Evolutionary conservation across 2,113 vertebrate genomes (phyloP).

Genomic region (Ctenomys sociabilis): DNA sequence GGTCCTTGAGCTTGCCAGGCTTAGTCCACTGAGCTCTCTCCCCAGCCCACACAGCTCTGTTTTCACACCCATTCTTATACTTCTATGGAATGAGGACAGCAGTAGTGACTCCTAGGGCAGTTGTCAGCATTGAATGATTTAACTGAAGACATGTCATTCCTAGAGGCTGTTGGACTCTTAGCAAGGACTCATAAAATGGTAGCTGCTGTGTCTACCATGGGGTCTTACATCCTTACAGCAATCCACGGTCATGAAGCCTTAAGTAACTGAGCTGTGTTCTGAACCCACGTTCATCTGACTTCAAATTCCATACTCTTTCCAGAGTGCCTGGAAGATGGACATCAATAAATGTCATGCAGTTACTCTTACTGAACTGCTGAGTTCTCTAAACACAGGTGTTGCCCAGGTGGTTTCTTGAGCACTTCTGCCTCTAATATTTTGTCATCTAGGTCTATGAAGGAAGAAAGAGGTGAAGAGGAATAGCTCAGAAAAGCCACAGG

Average conservation of each 20-base stretch:
- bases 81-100: background rate
- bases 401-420: background rate
- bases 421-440: conserved; percentile 21
- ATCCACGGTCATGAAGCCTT: background rate
- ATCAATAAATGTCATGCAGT: background rate
- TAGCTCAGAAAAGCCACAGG: background rate
- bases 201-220: background rate
- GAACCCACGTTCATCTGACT: background rate
- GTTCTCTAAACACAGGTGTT: background rate
- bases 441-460: background rate
- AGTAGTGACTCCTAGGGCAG: background rate
- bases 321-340: background rate
- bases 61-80: background rate
- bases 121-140: background rate
- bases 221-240: background rate
- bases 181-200: background rate
- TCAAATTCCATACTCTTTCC: background rate
- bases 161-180: background rate
- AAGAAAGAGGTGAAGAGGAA: background rate
- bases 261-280: background rate
- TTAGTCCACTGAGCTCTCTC: too few relatives aligned
- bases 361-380: background rate
- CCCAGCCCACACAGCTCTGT: background rate
- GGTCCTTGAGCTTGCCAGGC: too few relatives aligned
- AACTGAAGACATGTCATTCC: background rate